Percentiles rank a stretch among this genome's conserved stretches.
Conservation (phyloP, 2,888 invertebrate genomes). For the Agrenia bidenticulata region DNA sequence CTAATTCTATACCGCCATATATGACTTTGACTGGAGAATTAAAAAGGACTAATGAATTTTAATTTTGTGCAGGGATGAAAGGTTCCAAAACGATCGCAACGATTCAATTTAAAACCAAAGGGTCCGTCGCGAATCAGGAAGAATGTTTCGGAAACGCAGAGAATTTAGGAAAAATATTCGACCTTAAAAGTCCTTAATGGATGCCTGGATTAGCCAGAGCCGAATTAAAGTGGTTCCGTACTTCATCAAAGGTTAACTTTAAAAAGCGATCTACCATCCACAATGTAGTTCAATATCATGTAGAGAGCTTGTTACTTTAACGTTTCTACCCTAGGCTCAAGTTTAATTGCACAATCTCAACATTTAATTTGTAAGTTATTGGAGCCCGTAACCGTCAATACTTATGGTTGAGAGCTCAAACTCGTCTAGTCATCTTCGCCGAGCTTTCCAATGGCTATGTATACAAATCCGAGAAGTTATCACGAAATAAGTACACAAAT, state of each 20-base stretch:
- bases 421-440: too few species aligned
- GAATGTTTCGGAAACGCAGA: constrained; percentile 45
- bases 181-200: constrained; percentile 36
- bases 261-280: not conserved
- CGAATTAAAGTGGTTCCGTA: not conserved
- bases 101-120: constrained; percentile 44
- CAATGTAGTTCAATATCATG: not conserved
- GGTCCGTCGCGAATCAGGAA: constrained; percentile 29
- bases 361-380: too few species aligned
- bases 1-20: too few species aligned
- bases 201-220: not conserved
- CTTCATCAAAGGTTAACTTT: not conserved
- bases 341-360: too few species aligned
- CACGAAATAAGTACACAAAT: not conserved
- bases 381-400: too few species aligned
- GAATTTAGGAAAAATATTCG: constrained; percentile 47
- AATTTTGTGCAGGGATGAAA: constrained; percentile 37
- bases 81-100: constrained; percentile 43
- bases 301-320: too few species aligned
- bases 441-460: too few species aligned
- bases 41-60: too few species aligned
- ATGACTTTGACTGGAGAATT: too few species aligned
- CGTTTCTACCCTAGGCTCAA: too few species aligned
- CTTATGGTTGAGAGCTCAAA: too few species aligned
- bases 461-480: not conserved